These are phyloP conservation scores for Stegana nigrithorax DNA, from an alignment of 2,888 invertebrate genomes.

Conservation along the genomic window DNA sequence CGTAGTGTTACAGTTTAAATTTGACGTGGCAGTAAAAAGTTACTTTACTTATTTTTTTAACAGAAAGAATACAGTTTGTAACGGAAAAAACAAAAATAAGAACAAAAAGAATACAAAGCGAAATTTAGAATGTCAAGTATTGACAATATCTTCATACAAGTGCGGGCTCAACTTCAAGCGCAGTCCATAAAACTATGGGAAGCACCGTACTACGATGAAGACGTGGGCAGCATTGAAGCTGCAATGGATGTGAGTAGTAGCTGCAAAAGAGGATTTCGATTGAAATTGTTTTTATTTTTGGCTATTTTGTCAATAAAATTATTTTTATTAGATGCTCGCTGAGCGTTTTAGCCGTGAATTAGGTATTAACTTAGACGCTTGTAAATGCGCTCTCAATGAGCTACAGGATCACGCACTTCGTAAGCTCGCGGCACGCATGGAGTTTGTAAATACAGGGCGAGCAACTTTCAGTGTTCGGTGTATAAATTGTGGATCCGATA, in stretches of 20 bases:
- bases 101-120: too few species aligned
- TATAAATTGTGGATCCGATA: conserved; percentile 69
- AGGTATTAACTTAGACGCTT: conserved; percentile 59
- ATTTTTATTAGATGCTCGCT: conserved; percentile 73
- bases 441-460: conserved; percentile 76
- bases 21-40: too few species aligned
- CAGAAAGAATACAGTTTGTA: too few species aligned
- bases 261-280: background rate
- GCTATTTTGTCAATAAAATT: conserved; percentile 10
- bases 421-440: conserved; percentile 77
- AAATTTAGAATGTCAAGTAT: conserved; percentile 64
- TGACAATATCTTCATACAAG: conserved; percentile 76
- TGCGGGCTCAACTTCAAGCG: conserved; percentile 76
- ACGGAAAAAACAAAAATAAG: too few species aligned
- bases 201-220: conserved; percentile 75
- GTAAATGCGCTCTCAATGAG: conserved; percentile 42
- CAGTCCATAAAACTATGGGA: conserved; percentile 82
- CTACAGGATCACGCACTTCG: conserved; percentile 72
- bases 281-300: background rate
- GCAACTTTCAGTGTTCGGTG: conserved; percentile 80
- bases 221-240: conserved; percentile 68
- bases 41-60: too few species aligned
- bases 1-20: too few species aligned
- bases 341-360: conserved; percentile 72
- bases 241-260: conserved; percentile 59